Percentiles rank a stretch among this genome's conserved stretches.
These are phyloP conservation scores for Hestina assimilis DNA, from an alignment of 1,140 invertebrate species.

Conservation along the genomic window DNA sequence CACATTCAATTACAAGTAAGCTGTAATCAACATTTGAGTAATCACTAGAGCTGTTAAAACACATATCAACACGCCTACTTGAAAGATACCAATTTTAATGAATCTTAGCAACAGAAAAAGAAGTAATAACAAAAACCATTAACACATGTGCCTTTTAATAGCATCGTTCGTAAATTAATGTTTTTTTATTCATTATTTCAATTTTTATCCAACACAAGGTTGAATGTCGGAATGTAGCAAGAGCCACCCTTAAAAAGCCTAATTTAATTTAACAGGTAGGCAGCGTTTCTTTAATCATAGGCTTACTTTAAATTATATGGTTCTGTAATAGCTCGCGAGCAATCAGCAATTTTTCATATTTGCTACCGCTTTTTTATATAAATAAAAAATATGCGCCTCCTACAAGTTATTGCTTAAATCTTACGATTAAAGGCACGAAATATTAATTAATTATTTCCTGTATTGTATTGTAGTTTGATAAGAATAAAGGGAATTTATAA, in stretches of 20 bases:
- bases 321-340: slow-evolving; percentile 68
- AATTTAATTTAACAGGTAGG: slow-evolving; percentile 79
- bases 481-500: no score
- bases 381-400: slow-evolving; percentile 41
- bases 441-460: no score
- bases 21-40: background rate
- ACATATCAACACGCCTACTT: slow-evolving; percentile 24
- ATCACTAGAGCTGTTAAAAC: slow-evolving; percentile 17
- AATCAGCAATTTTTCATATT: slow-evolving; percentile 75
- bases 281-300: slow-evolving; percentile 74
- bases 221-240: slow-evolving; percentile 51
- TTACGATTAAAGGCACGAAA: slow-evolving; percentile 2
- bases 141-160: slow-evolving; percentile 62
- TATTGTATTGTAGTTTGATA: no score
- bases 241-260: slow-evolving; percentile 74
- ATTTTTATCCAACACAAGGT: slow-evolving; percentile 47
- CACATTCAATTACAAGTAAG: background rate
- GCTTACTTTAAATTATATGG: slow-evolving; percentile 73
- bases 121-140: slow-evolving; percentile 60
- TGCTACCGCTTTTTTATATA: slow-evolving; percentile 63
- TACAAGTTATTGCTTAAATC: slow-evolving; percentile 17
- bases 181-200: slow-evolving; percentile 50
- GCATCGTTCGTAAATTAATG: slow-evolving; percentile 60
- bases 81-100: slow-evolving; percentile 32
- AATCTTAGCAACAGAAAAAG: slow-evolving; percentile 39